These are phyloP conservation scores for Eulemur albifrons DNA, from an alignment of 2,797 vertebrate species.

Conservation along the genomic window DNA sequence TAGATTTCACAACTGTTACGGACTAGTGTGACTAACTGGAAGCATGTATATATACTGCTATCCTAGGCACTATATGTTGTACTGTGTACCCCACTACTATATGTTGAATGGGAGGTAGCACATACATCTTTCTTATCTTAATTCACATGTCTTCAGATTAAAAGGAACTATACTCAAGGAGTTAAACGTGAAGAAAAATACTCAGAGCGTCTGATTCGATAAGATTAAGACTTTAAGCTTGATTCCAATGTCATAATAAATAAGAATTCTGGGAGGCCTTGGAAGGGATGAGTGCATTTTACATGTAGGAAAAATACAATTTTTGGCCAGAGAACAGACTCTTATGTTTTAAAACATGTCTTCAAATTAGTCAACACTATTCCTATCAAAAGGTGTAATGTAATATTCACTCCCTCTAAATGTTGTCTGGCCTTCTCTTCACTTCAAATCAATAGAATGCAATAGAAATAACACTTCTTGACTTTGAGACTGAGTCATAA, in stretches of 20 bases:
- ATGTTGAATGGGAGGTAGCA: fast-evolving
- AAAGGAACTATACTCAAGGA: not conserved
- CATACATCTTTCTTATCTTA: not conserved
- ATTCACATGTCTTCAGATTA: not conserved
- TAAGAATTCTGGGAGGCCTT: not conserved
- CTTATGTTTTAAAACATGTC: conserved; percentile 6
- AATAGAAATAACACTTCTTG: not conserved
- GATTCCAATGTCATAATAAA: not conserved
- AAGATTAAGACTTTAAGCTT: not conserved
- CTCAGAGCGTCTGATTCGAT: not conserved
- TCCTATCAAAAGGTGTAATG: not conserved
- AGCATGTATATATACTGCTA: not conserved
- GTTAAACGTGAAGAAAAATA: not conserved
- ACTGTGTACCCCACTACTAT: not conserved
- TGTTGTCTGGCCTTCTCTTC: not conserved
- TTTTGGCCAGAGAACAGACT: not conserved
- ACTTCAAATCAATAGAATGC: not conserved
- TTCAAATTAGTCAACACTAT: not conserved
- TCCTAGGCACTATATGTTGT: not conserved
- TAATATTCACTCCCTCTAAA: not conserved
- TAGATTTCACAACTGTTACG: not conserved
- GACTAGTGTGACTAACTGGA: not conserved
- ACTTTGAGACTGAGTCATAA: not conserved
- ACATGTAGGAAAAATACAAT: not conserved
- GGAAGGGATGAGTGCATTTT: not conserved